Evolutionary conservation across 2,113 vertebrate genomes (phyloP).

Genomic region (Echinops telfairi): DNA sequence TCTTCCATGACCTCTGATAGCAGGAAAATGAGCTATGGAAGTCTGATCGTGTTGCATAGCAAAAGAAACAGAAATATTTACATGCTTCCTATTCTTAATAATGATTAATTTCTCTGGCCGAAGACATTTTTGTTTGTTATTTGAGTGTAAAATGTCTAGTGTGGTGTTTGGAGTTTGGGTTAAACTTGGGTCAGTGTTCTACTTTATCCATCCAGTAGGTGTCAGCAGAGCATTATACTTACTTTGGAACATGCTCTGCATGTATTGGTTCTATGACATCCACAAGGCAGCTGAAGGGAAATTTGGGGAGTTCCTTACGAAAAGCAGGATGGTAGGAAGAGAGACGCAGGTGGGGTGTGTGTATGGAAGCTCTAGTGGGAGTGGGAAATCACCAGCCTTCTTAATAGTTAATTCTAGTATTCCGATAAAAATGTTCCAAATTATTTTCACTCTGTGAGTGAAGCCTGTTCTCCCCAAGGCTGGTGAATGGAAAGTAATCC

Average conservation of each 20-base stretch:
- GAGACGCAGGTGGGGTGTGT: background rate
- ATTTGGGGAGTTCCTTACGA: background rate
- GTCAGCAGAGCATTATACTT: constrained; percentile 53
- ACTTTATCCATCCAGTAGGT: background rate
- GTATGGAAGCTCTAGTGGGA: background rate
- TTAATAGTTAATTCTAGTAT: background rate
- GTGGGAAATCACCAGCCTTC: background rate
- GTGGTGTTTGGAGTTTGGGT: background rate
- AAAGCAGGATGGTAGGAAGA: background rate
- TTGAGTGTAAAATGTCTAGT: background rate
- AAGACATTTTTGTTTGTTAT: background rate
- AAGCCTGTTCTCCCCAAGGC: background rate
- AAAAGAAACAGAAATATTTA: background rate
- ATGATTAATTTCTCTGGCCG: background rate
- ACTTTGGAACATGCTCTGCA: background rate
- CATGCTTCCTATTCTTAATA: background rate
- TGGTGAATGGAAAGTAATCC: background rate
- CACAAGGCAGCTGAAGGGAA: background rate
- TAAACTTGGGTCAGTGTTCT: background rate
- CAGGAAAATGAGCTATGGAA: background rate
- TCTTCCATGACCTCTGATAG: background rate
- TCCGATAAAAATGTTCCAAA: background rate
- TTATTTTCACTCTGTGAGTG: background rate
- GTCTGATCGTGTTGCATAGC: background rate
- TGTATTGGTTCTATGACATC: background rate